These are phyloP conservation scores for Rotaria socialis DNA, from an alignment of 2,888 invertebrate genomes.

Conservation along the genomic window DNA sequence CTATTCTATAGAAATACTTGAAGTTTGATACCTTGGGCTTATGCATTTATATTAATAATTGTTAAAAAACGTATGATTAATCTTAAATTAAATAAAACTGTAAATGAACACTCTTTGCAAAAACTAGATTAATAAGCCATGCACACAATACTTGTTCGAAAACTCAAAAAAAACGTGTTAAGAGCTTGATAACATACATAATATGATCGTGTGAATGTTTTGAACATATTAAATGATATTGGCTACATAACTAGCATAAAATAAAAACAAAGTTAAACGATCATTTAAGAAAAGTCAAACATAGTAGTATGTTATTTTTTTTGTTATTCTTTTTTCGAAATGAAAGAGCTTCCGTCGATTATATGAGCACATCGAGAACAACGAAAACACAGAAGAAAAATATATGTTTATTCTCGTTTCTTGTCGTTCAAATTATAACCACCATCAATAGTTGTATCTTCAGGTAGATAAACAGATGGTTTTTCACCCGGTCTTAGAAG, in stretches of 20 bases:
- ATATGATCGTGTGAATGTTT: too few relatives aligned
- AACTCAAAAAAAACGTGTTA: too few relatives aligned
- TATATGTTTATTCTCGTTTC: background rate
- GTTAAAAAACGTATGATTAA: background rate
- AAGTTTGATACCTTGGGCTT: background rate
- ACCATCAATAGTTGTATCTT: slow-evolving; percentile 63
- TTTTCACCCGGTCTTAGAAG: slow-evolving; percentile 83
- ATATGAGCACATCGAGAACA: background rate
- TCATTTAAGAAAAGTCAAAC: background rate
- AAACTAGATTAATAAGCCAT: background rate
- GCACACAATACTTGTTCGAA: too few relatives aligned
- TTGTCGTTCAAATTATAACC: slow-evolving; percentile 15
- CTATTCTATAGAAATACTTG: background rate
- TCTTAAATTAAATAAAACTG: background rate
- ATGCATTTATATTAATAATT: background rate
- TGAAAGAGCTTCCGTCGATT: background rate
- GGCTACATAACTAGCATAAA: too few relatives aligned
- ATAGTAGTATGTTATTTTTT: background rate
- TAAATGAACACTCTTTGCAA: background rate
- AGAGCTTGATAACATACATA: too few relatives aligned
- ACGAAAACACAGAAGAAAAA: background rate
- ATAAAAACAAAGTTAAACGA: background rate
- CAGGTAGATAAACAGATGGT: slow-evolving; percentile 82
- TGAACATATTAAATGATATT: too few relatives aligned
- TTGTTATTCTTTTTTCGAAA: background rate